Percentiles rank a stretch among this genome's conserved stretches.
phyloP scores from a whole-genome alignment of 2,888 invertebrate genomes.

The Drosophila dives region DNA sequence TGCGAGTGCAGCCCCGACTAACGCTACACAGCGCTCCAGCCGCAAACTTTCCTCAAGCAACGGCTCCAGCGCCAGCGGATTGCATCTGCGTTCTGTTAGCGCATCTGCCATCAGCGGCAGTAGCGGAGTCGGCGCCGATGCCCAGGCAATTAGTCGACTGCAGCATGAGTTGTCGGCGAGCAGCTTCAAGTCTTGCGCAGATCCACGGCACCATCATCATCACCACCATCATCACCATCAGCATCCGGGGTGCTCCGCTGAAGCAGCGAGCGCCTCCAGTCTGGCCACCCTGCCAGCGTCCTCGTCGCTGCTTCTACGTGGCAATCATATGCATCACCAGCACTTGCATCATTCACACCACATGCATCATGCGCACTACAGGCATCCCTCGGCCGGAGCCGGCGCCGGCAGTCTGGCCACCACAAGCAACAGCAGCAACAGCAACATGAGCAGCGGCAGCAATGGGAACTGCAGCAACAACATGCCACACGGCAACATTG shows the following conservation, averaged over 20 bases:
- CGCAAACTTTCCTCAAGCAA: conserved; percentile 70
- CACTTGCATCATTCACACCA: conserved; percentile 73
- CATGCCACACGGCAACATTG: conserved; percentile 80
- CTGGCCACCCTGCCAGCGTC: conserved; percentile 49
- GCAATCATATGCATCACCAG: conserved; percentile 65
- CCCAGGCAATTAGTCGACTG: conserved; percentile 60
- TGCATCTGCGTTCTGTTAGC: conserved; percentile 82
- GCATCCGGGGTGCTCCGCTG: conserved; percentile 47
- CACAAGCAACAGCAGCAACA: conserved; percentile 26
- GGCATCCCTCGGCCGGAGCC: conserved; percentile 34
- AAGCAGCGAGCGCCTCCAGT: conserved; percentile 4
- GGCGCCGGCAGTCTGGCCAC: conserved; percentile 5
- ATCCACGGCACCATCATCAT: conserved; percentile 82
- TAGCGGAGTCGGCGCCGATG: conserved; percentile 64
- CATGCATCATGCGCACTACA: conserved; percentile 65
- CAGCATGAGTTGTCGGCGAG: conserved; percentile 77
- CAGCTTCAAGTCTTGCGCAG: conserved; percentile 81
- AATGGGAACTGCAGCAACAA: conserved; percentile 17
- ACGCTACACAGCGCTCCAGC: conserved; percentile 78
- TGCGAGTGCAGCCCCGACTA: conserved; percentile 40
- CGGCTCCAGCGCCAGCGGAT: conserved; percentile 40
- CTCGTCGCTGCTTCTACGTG: conserved; percentile 53
- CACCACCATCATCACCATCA: conserved; percentile 83
- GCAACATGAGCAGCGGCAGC: conserved; percentile 7
- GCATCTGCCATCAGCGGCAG: conserved; percentile 81